A percentile compares a stretch with the other conserved stretches of the same genome.
These are phyloP conservation scores for Aleiodes alternator DNA, from an alignment of 2,888 invertebrate species.

Conservation along the genomic window DNA sequence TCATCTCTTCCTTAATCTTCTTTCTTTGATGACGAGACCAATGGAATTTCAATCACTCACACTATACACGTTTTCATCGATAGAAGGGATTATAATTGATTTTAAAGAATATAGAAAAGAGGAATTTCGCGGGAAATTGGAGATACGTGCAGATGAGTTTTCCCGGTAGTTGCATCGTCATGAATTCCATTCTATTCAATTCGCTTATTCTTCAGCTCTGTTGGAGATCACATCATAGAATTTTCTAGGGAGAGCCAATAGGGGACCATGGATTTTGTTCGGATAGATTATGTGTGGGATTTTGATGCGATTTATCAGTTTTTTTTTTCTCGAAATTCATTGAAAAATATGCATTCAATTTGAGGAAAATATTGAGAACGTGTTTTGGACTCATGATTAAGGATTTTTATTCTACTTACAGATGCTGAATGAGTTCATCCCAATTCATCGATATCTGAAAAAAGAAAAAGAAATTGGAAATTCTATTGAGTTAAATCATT, in stretches of 20 bases:
- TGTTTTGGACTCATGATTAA: too few relatives aligned
- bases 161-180: not conserved
- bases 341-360: slow-evolving; percentile 6
- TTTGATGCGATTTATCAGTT: not conserved
- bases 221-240: slow-evolving; percentile 8
- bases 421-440: too few relatives aligned
- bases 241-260: not conserved
- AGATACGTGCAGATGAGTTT: slow-evolving; percentile 1
- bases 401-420: too few relatives aligned
- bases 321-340: slow-evolving; percentile 4
- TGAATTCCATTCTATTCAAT: slow-evolving; percentile 1
- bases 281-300: not conserved
- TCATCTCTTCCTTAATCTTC: too few relatives aligned
- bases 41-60: too few relatives aligned
- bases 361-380: not conserved
- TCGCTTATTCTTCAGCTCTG: not conserved
- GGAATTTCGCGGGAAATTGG: slow-evolving; percentile 6
- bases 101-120: not conserved
- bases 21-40: too few relatives aligned
- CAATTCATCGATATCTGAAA: too few relatives aligned
- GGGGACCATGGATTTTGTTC: too few relatives aligned
- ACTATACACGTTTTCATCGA: not conserved
- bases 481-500: too few relatives aligned
- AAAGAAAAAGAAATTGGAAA: too few relatives aligned
- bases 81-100: not conserved